Percentiles rank a stretch among this genome's conserved stretches.
These are phyloP conservation scores for Spodoptera frugiperda DNA, from an alignment of 1,140 invertebrate genomes.

Conservation along the genomic window DNA sequence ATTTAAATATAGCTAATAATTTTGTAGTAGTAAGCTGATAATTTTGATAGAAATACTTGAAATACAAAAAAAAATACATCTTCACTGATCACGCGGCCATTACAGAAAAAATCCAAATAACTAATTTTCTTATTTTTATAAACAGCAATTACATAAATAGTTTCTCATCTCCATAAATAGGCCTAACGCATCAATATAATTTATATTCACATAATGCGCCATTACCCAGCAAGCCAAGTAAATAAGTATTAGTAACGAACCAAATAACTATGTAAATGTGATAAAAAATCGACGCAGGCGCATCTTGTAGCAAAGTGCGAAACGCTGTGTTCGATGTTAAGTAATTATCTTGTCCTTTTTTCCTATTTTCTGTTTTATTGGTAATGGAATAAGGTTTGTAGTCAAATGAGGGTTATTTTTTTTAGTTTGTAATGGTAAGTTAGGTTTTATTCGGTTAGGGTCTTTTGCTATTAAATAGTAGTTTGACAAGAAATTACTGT, in stretches of 20 bases:
- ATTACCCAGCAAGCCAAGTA: conserved; percentile 27
- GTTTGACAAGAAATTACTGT: too few species aligned
- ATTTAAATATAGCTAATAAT: too few species aligned
- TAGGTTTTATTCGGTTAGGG: conserved; percentile 6
- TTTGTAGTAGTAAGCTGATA: too few species aligned
- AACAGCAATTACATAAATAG: too few species aligned
- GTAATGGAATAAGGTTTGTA: background rate
- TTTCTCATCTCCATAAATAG: too few species aligned
- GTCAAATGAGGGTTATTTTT: background rate
- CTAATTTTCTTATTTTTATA: too few species aligned
- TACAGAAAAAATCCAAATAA: too few species aligned
- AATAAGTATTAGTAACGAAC: conserved; percentile 42
- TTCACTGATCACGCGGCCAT: too few species aligned
- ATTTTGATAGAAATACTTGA: too few species aligned
- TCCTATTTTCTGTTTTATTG: background rate
- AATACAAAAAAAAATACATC: too few species aligned
- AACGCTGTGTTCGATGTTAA: background rate
- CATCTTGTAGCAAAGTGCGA: conserved; percentile 10
- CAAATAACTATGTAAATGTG: conserved; percentile 31
- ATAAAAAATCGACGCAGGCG: conserved; percentile 25
- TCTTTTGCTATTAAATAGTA: too few species aligned
- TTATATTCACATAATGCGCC: conserved; percentile 20
- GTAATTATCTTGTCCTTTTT: background rate
- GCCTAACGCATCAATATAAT: background rate
- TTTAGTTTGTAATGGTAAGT: background rate